Evolutionary conservation across 2,113 vertebrate genomes (phyloP), one percentile per base, ranked within the genome.

Genomic region (Eidolon helvum): DNA sequence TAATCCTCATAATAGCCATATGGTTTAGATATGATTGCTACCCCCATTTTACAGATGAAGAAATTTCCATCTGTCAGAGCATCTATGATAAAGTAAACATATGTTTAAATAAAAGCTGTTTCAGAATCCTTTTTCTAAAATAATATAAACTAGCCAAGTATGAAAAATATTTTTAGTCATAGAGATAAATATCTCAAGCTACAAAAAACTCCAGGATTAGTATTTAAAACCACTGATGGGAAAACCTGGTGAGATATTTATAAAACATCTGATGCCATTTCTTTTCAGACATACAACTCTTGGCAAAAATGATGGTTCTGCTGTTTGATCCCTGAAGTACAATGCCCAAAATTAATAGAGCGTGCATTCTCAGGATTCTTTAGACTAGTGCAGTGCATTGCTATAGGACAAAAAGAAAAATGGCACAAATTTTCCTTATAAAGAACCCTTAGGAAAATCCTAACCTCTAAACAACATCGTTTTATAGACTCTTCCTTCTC

Each of bases 1-100:
- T 59, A 59, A 82, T 63, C 15, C 14, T 85, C 38, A 45, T 38
- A n/a, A 84, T 83, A 88, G 14, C 55, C 48, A 66, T 75, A 82
- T 86, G 77, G 61, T 38, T 88, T 71, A 22, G 5, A 93, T 77
- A 68, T 61, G 48, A 96, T 50, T 82, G 50, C 65, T 85, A 43
- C 48, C 26, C 71, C 94, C 77, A 89, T 94, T 95, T 93, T 93
- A 91, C 48, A 94, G 88, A 77, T 91, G 63, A 93, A 88, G 15
- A 94, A n/a, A 92, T 2, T 90, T 94, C 90, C 71, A 79, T 87
- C 71, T 96, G 87, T 88, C 88, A 78, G 59, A 89, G 45, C 38
- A 18, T 50, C 68, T 78, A 80, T 66, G 63, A 91, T 14, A 97
- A 86, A 22, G 59, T 50, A 93, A 5, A 0, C 50, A 93, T 24